Conservation (phyloP, 2,888 invertebrate species). For the Megamerina dolium region DNA sequence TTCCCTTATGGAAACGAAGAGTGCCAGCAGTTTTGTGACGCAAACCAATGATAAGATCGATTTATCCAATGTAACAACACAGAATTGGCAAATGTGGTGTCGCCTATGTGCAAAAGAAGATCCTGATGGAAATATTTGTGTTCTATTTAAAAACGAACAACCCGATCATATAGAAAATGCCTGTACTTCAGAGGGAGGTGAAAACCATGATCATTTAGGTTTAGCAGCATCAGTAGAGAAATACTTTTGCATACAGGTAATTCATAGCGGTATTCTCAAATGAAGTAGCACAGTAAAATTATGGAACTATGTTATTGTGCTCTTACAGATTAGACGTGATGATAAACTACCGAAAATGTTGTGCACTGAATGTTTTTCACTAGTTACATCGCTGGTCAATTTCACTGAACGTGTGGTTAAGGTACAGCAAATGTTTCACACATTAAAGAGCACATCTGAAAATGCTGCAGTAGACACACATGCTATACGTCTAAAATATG, state of each 20-base stretch:
- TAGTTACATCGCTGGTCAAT: constrained; percentile 3
- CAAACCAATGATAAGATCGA: too few species aligned
- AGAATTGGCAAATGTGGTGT: constrained; percentile 20
- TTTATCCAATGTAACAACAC: too few species aligned
- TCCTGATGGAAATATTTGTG: constrained; percentile 30
- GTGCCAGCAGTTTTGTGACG: too few species aligned
- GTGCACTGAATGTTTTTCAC: constrained; percentile 2
- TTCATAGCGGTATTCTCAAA: background rate
- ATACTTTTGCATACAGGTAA: constrained; percentile 41
- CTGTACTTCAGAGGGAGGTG: background rate
- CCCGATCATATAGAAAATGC: background rate
- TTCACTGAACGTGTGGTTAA: constrained; percentile 4
- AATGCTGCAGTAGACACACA: constrained; percentile 8
- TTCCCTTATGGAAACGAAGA: too few species aligned
- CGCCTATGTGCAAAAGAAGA: constrained; percentile 20
- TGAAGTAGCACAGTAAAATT: background rate
- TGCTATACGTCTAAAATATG: constrained; percentile 23
- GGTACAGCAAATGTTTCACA: constrained; percentile 6
- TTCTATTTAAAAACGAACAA: constrained; percentile 29
- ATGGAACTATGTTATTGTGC: constrained; percentile 17
- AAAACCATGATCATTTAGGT: constrained; percentile 19
- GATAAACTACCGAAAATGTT: constrained; percentile 40
- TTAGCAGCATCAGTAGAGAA: constrained; percentile 37
- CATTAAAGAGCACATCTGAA: constrained; percentile 25
- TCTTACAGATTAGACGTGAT: constrained; percentile 31